These are phyloP conservation scores for Porites cylindrica DNA, from an alignment of 92 coral and sea anemone genomes.

Conservation along the genomic window DNA sequence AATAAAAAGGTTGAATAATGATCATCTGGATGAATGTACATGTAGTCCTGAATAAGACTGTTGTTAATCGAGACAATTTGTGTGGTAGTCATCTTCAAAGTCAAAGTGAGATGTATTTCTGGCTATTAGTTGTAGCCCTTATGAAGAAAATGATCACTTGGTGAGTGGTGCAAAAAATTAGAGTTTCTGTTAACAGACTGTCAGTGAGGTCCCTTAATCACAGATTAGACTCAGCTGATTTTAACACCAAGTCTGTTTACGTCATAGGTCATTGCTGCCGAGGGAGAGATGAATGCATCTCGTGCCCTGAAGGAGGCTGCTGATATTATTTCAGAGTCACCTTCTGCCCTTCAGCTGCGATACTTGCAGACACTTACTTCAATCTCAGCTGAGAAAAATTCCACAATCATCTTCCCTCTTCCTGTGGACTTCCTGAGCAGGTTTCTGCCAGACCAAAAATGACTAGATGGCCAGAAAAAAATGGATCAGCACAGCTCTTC, in stretches of 20 bases:
- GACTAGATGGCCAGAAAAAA: constrained; percentile 47
- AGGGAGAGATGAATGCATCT: constrained; percentile 94
- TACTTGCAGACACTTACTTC: constrained; percentile 93
- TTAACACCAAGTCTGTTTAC: neutral
- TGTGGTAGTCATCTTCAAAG: no score
- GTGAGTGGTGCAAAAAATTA: no score
- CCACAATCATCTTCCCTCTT: constrained; percentile 93
- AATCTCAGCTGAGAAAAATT: constrained; percentile 96
- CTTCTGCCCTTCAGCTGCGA: constrained; percentile 93
- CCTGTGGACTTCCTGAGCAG: constrained; percentile 83
- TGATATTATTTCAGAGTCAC: constrained; percentile 90
- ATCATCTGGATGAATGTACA: no score
- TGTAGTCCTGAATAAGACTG: no score
- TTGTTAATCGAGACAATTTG: no score
- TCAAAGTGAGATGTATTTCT: no score
- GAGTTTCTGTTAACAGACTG: no score
- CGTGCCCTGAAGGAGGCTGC: constrained; percentile 96
- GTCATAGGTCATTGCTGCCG: constrained; percentile 91
- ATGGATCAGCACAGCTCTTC: neutral
- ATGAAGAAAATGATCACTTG: no score
- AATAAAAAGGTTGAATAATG: no score
- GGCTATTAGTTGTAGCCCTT: no score
- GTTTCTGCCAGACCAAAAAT: constrained; percentile 62
- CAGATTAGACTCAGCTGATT: neutral
- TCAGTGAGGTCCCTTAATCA: no score